Evolutionary conservation across 2,113 vertebrate species (phyloP).

Genomic region (Callithrix jacchus): DNA sequence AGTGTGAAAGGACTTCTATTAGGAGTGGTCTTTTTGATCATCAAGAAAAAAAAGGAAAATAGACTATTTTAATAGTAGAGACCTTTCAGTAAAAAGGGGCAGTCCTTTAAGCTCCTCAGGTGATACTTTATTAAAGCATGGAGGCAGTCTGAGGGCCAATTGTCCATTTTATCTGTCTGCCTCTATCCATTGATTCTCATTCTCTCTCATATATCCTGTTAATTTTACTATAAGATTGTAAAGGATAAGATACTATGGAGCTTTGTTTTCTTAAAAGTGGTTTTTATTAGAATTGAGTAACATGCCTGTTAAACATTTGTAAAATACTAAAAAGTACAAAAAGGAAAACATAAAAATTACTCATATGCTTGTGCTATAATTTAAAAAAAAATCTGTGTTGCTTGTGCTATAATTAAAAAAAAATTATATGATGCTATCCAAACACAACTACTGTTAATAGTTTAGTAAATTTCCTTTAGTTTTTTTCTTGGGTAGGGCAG

Average conservation of each 20-base stretch:
- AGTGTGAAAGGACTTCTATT: neutral
- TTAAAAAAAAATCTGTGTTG: too few species aligned
- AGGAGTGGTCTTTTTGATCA: neutral
- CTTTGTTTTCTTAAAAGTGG: neutral
- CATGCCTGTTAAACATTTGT: constrained; percentile 11
- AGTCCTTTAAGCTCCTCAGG: neutral
- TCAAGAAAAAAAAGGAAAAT: neutral
- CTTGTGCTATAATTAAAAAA: too few species aligned
- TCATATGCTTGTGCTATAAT: neutral
- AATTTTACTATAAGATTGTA: constrained; percentile 2
- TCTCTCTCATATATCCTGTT: neutral
- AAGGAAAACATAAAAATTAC: neutral
- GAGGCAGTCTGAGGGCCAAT: neutral
- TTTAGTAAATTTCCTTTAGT: constrained; percentile 28
- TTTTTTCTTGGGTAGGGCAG: neutral
- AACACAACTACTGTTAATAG: constrained; percentile 25
- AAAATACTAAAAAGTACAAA: constrained; percentile 44
- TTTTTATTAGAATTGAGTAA: neutral
- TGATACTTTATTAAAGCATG: neutral
- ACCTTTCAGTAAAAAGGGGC: neutral
- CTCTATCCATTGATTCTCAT: neutral
- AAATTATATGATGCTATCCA: neutral
- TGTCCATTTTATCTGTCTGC: neutral
- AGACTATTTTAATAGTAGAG: neutral
- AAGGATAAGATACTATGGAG: neutral